Evolutionary conservation across 2,888 invertebrate species (phyloP), one percentile per base, ranked within the genome.

Genomic region (Drosophila mayaguana): DNA sequence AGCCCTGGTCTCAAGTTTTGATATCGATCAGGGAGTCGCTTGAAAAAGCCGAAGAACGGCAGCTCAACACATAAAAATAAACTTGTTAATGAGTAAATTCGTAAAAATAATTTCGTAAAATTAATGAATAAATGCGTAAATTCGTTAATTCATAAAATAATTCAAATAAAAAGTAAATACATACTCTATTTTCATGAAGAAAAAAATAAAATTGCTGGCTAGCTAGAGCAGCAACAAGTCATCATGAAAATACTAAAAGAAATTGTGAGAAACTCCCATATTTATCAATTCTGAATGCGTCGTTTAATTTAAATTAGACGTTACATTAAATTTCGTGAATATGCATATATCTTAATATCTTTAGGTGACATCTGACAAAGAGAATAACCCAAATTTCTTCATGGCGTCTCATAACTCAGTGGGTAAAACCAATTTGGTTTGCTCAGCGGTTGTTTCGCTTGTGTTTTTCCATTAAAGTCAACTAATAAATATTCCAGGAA

Each of bases 401-500:
- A 69, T 69, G 61, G 18, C 32, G 3, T 3, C 68, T 40, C 63
- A 73, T 73, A 57, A 61, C 22, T 76, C 46, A 61, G 57, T 20
- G 45, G 9, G 32, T 28, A n/a, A 61, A 54, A 50, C 55, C 82
- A 79, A 81, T 81, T 79, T 73, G 63, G 61, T 70, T 60, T 57
- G 63, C 43, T 36, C 62, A 70, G 65, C 60, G 72, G n/a, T 48
- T 57, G 72, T 57, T 46, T 51, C 36, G 53, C 36, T 22, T 53
- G 16, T 53, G 68, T 59, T 79, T 84, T 79, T 68, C 88, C 85
- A 83, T 83, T 83, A 79, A 82, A 83, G 76, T 79, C 83, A 72
- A 77, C 83, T 63, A 88, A 83, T 83, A 83, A 83, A 83, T 83
- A 84, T 81, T 68, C 14, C 25, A 57, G 70, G 48, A 28, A 48